Conservation (phyloP, 2,888 invertebrate species). For the Scaptomyza polygonia region DNA sequence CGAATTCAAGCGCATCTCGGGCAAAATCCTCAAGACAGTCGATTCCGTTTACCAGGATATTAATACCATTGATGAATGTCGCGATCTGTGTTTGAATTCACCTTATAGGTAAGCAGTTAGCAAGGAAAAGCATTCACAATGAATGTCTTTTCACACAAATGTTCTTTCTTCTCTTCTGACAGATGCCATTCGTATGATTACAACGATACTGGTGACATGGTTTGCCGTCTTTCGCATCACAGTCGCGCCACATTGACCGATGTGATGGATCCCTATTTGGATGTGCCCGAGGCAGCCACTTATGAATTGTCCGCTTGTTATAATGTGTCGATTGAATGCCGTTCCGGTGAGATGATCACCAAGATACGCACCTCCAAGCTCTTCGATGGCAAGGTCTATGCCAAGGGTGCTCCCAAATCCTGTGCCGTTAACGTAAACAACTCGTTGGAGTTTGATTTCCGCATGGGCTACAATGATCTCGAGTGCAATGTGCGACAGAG, state of each 20-base stretch:
- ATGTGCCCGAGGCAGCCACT: conserved; percentile 95
- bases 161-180: conserved; percentile 1
- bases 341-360: conserved; percentile 96
- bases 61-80: conserved; percentile 93
- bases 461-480: conserved; percentile 95
- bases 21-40: conserved; percentile 95
- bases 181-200: conserved; percentile 97
- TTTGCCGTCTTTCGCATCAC: conserved; percentile 96
- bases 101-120: conserved; percentile 87
- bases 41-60: conserved; percentile 97
- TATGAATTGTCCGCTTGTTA: conserved; percentile 96
- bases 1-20: conserved; percentile 95
- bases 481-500: conserved; percentile 96
- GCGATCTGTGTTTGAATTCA: conserved; percentile 94
- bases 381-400: conserved; percentile 97
- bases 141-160: conserved; percentile 40
- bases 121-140: neutral
- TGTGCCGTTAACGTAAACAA: conserved; percentile 95
- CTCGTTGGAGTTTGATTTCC: conserved; percentile 94
- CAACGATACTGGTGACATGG: conserved; percentile 96
- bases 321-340: conserved; percentile 96
- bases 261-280: conserved; percentile 94
- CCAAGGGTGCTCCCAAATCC: conserved; percentile 95
- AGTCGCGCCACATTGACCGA: conserved; percentile 94
- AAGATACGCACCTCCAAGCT: conserved; percentile 95